Evolutionary conservation across 2,888 invertebrate genomes (phyloP), one percentile per base, ranked within the genome.

Genomic region (Habroteleia sp.): DNA sequence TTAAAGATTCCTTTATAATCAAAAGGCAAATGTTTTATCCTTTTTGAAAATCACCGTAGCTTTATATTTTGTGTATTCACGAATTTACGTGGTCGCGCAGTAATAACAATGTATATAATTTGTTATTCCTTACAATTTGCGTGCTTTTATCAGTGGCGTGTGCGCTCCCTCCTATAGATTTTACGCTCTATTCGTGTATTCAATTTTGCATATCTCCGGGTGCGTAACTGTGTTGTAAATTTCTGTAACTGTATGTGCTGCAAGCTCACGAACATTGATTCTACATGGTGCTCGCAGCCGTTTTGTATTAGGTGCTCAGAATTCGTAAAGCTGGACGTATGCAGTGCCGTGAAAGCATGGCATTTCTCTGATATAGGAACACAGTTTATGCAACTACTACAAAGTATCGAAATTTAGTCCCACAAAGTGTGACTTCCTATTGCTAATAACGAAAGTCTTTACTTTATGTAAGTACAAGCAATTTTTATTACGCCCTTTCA

Each of bases 331-430:
- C 74, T 74, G 74, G 68, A 74, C 74, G 68, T 74, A 74, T 54
- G 54, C 60, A 33, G 46, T 37, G 23, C 58, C 29, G 44, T 44
- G 52, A 39, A 29, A 35, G 44, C 65, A 37, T 50, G 60, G 27
- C 41, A 48, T 74, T 74, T 56, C 17, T 48, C 37, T 31, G 50
- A 62, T 65, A 60, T 13, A 62, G 58, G 60, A 41, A 52, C 27
- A 62, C 63, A 76, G 78, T 79, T 79, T 72, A 56, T 52, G 69
- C 73, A 76, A 77, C 79, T 63, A 76, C 63, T 76, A 73, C 56
- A 48, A 41, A 16, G 72, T 72, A 75, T 71, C 78, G 79, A 75
- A 78, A 80, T 69, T 77, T 65, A 62, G 44, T 69, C 56, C 48
- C 44, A 25, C 60, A 74, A 74, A 75, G 39, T 74, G 46, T 58